Evolutionary conservation across 2,797 vertebrate species (phyloP), one percentile per base, ranked within the genome.

Genomic region (Lerista edwardsae): DNA sequence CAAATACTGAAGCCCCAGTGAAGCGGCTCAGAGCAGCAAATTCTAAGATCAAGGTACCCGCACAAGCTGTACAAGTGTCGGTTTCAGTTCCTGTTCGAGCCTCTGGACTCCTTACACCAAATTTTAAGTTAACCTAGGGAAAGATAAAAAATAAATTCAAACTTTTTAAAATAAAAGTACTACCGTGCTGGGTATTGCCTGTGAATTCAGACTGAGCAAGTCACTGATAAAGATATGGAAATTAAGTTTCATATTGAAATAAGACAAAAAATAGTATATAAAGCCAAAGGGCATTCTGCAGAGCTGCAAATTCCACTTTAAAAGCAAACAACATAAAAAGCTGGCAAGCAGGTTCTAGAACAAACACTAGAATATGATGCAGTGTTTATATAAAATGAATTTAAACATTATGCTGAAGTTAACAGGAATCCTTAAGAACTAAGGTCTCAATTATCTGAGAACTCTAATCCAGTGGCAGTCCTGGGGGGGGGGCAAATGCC

Each of bases 21-120:
- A 98, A 99, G 84, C 99, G 98, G 93, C 98, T 99, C 86, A 99
- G 95, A 73, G 99, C 99, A 80, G 98, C 99, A 94, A 99, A 99
- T 95, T 99, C 99, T 80, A 99, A 96, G 92, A 99, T 99, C 90
- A 99, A 97, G 85, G 99, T 99, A 29, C 99, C 99, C 0, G 99
- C 99, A 88, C 99, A 99, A 11, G 99, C 98, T 5, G 99, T 99
- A 85, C 99, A 99, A 80, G 99, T 99, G 91, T 99, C 98, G 0
- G 98, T 99, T 94, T 99, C 99, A 3, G 98, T 98, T 91, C 99
- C 99, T 0, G 98, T 99, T 75, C 98, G 96, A 25, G 98, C 97
- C 93, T 98, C 98, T 23, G 98, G 99, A 92, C 98, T 97, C 91
- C 97, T 96, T 83, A 99, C 96, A 11, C 99, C 99, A 84, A 98